Conservation (phyloP, 2,797 vertebrate species). For the Periparus ater region DNA sequence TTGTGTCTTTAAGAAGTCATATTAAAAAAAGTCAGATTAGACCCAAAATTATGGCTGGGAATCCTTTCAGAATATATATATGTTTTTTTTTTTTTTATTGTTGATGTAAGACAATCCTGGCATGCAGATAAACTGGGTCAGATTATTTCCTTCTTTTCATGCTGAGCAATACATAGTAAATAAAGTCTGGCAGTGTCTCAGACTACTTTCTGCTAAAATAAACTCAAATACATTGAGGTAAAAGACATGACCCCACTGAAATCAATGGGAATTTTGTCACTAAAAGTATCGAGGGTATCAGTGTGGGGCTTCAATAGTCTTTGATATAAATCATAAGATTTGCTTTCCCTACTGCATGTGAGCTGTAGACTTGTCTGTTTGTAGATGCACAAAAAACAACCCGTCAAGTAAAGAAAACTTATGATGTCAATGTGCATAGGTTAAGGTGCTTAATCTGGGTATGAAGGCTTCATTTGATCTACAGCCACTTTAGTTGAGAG, state of each 20-base stretch:
- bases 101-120: not conserved
- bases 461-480: conserved; percentile 21
- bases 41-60: not conserved
- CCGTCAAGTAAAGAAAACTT: not conserved
- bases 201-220: not conserved
- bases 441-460: conserved; percentile 1
- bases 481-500: not conserved
- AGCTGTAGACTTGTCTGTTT: not conserved
- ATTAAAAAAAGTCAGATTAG: not conserved
- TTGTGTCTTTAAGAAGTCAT: not conserved
- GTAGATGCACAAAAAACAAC: not conserved
- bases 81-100: not conserved
- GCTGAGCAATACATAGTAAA: not conserved
- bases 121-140: not conserved
- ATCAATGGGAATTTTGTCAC: not conserved
- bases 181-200: not conserved
- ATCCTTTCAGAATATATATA: not conserved
- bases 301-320: not conserved
- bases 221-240: not conserved
- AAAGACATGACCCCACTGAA: not conserved
- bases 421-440: not conserved
- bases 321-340: not conserved
- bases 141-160: not conserved
- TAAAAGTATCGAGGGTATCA: not conserved
- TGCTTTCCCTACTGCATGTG: not conserved